These are phyloP conservation scores for Tachystola acroxantha DNA, from an alignment of 2,888 invertebrate species.

Conservation along the genomic window DNA sequence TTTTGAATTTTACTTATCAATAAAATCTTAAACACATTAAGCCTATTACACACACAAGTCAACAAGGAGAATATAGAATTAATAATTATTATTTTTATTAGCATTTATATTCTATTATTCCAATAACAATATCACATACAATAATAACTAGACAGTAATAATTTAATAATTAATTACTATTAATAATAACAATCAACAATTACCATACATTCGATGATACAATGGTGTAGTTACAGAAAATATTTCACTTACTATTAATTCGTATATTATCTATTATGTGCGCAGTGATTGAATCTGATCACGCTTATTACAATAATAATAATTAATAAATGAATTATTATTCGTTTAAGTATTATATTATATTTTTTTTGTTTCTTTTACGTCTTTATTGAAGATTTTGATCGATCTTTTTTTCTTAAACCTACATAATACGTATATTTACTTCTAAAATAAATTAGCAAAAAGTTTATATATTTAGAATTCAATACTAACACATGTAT, in stretches of 20 bases:
- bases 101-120: slow-evolving; percentile 68
- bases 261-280: slow-evolving; percentile 59
- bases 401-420: slow-evolving; percentile 4
- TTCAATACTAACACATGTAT: slow-evolving; percentile 41
- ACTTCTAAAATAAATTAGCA: slow-evolving; percentile 7
- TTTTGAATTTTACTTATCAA: slow-evolving; percentile 21
- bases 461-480: slow-evolving; percentile 21
- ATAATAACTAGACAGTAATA: slow-evolving; percentile 65
- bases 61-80: slow-evolving; percentile 70
- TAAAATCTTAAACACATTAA: slow-evolving; percentile 36
- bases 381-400: slow-evolving; percentile 13
- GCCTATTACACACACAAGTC: slow-evolving; percentile 67
- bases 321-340: slow-evolving; percentile 16
- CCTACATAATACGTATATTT: slow-evolving; percentile 1
- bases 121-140: slow-evolving; percentile 77
- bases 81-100: slow-evolving; percentile 43
- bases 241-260: slow-evolving; percentile 54
- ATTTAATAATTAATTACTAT: slow-evolving; percentile 33
- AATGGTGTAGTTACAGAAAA: slow-evolving; percentile 49
- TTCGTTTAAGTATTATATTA: slow-evolving; percentile 4
- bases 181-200: slow-evolving; percentile 71
- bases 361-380: not conserved
- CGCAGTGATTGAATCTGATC: slow-evolving; percentile 57
- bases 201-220: slow-evolving; percentile 66
- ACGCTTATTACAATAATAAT: slow-evolving; percentile 29